A percentile compares a stretch with the other conserved stretches of the same genome.
These are phyloP conservation scores for Alligator sinensis DNA, from an alignment of 2,113 vertebrate genomes.

Conservation along the genomic window DNA sequence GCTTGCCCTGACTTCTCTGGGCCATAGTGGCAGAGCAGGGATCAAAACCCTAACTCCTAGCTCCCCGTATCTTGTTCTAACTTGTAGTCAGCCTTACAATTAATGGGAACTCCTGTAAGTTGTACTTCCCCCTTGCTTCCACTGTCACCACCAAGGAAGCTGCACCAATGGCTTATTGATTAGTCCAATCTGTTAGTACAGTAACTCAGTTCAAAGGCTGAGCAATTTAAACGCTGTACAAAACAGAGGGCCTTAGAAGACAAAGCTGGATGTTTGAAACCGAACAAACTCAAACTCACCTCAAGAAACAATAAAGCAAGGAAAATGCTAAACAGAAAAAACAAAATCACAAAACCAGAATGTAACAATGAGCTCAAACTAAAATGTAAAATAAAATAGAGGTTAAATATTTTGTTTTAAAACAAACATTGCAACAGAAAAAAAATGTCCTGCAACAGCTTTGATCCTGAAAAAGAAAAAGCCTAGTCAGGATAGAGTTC, in stretches of 20 bases:
- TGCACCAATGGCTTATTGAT: conserved; percentile 64
- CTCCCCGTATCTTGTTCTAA: not conserved
- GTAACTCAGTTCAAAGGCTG: not conserved
- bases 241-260: not conserved
- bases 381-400: not conserved
- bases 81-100: not conserved
- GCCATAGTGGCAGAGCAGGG: not conserved
- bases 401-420: not conserved
- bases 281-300: conserved; percentile 43
- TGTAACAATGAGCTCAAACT: not conserved
- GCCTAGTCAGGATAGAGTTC: not conserved
- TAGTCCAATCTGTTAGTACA: not conserved
- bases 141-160: not conserved
- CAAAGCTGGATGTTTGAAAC: not conserved
- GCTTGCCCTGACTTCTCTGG: not conserved
- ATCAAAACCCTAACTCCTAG: not conserved
- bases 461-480: not conserved
- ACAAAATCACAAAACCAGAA: conserved; percentile 35
- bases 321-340: conserved; percentile 55
- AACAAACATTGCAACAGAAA: not conserved
- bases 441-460: accelerated
- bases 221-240: not conserved
- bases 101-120: not conserved
- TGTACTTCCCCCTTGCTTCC: not conserved
- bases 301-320: conserved; percentile 67